Percentiles rank a stretch among this genome's conserved stretches.
Conservation (phyloP, 2,797 vertebrate genomes). For the Tinamus major region DNA sequence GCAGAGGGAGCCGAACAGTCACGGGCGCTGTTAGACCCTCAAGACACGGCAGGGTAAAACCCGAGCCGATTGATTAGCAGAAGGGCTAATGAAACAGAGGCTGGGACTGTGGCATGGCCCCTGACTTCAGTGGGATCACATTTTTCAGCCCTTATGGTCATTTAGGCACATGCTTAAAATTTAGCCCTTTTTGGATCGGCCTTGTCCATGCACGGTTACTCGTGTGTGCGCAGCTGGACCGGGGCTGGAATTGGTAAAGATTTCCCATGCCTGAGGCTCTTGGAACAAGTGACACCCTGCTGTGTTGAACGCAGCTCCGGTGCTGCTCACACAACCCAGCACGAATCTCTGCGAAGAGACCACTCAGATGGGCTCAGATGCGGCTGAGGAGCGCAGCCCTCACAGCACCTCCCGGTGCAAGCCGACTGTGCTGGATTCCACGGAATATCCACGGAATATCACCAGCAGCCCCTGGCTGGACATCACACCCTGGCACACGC, state of each 20-base stretch:
- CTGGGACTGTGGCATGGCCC: not conserved
- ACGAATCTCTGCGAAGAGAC: not conserved
- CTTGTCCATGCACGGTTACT: not conserved
- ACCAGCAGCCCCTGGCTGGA: not conserved
- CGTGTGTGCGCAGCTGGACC: not conserved
- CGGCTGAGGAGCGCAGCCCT: fast-evolving
- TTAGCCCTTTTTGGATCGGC: not conserved
- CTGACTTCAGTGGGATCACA: not conserved
- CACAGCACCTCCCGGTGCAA: not conserved
- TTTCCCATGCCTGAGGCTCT: not conserved
- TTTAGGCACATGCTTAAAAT: not conserved
- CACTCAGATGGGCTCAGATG: not conserved
- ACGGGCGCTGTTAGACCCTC: not conserved
- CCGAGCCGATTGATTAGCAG: not conserved
- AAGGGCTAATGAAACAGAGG: not conserved
- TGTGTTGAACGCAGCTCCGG: fast-evolving
- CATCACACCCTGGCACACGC: not conserved
- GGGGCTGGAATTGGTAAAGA: not conserved
- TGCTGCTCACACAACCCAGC: not conserved
- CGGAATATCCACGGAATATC: not conserved
- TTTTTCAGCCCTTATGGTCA: not conserved
- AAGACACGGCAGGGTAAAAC: not conserved
- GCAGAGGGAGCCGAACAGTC: not conserved
- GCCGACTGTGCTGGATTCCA: not conserved
- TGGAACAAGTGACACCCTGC: not conserved